These are phyloP conservation scores for Caenorhabditis tropicalis DNA, from an alignment of 1,140 invertebrate species.

Conservation along the genomic window DNA sequence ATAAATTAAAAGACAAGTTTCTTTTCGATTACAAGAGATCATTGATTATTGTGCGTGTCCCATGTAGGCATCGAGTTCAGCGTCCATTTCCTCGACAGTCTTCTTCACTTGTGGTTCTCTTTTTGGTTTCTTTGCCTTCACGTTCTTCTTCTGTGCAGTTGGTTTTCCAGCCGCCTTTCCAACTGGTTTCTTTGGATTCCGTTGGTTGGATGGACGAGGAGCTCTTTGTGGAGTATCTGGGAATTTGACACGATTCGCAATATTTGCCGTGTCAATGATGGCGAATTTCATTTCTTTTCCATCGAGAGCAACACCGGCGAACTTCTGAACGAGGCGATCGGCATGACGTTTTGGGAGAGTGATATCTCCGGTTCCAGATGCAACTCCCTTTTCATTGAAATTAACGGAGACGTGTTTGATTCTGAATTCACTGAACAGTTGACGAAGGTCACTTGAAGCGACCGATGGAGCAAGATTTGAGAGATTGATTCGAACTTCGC, in stretches of 20 bases:
- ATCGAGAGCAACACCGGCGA: conserved; percentile 51
- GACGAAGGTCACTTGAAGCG: conserved; percentile 47
- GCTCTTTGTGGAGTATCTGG: neutral
- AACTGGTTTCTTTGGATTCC: neutral
- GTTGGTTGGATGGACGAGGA: neutral
- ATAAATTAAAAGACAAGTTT: too few relatives aligned
- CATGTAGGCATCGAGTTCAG: conserved; percentile 57
- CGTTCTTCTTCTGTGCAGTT: neutral
- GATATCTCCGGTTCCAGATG: conserved; percentile 50
- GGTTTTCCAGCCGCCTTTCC: neutral
- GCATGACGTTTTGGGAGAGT: conserved; percentile 42
- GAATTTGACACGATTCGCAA: conserved; percentile 30
- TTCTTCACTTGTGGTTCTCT: conserved; percentile 19
- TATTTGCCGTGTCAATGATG: neutral
- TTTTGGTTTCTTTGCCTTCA: neutral
- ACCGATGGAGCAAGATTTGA: conserved; percentile 52
- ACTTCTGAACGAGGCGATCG: conserved; percentile 19
- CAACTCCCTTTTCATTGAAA: conserved; percentile 47
- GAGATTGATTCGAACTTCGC: conserved; percentile 50
- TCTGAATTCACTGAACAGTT: conserved; percentile 38
- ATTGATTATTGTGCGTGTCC: neutral
- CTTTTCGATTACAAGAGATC: neutral
- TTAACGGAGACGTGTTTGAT: conserved; percentile 40
- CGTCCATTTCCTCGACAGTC: conserved; percentile 52
- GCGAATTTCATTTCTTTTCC: conserved; percentile 21